These are phyloP conservation scores for Labia minor DNA, from an alignment of 2,888 invertebrate species.

Conservation along the genomic window DNA sequence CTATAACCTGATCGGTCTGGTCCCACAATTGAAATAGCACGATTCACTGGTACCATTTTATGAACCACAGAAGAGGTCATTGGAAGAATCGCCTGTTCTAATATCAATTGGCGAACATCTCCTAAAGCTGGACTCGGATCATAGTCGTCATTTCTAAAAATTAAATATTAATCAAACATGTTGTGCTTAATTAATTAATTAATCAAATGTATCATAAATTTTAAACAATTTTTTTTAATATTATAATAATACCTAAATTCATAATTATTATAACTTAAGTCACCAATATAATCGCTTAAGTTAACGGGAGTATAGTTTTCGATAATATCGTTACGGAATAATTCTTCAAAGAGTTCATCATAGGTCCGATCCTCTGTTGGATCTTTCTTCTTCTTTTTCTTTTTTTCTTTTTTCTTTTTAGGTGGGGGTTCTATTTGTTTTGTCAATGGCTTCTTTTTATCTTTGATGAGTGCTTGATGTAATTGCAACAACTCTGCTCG, in stretches of 20 bases:
- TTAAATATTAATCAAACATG: not conserved
- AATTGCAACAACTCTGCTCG: not conserved
- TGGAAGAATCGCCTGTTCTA: conserved; percentile 38
- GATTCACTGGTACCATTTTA: conserved; percentile 34
- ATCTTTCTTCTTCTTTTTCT: conserved; percentile 47
- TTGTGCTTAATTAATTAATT: too few relatives aligned
- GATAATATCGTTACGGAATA: conserved; percentile 59
- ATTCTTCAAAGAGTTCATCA: conserved; percentile 58
- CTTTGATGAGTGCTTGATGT: not conserved
- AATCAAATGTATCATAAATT: too few relatives aligned
- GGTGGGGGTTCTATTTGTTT: not conserved
- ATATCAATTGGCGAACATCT: conserved; percentile 37
- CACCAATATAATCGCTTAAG: conserved; percentile 58
- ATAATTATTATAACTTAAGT: conserved; percentile 50
- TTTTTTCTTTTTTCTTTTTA: conserved; percentile 37
- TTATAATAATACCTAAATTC: conserved; percentile 41
- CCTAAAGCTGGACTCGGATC: conserved; percentile 46
- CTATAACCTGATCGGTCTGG: not conserved
- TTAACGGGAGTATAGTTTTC: conserved; percentile 43
- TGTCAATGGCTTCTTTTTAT: not conserved
- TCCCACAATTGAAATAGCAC: conserved; percentile 33
- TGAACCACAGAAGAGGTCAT: conserved; percentile 37
- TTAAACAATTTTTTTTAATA: too few relatives aligned
- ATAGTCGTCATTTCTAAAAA: conserved; percentile 24
- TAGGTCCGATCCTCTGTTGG: conserved; percentile 48